These are phyloP conservation scores for Drosophila fuyamai DNA, from an alignment of 1,140 invertebrate genomes.

Conservation along the genomic window DNA sequence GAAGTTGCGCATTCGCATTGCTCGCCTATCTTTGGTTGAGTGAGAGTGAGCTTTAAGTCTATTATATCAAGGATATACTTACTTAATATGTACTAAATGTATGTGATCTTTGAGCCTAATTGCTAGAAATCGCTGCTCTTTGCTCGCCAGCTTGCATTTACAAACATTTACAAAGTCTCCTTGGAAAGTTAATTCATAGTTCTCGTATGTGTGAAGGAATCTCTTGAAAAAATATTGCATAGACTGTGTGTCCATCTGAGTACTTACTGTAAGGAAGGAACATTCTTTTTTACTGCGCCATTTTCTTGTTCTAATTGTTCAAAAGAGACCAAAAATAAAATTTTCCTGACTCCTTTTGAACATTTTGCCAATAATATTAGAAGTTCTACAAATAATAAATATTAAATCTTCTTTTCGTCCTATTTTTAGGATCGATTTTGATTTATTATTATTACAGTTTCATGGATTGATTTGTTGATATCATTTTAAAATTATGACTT, in stretches of 20 bases:
- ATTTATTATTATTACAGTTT: constrained; percentile 9
- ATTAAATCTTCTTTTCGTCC: neutral
- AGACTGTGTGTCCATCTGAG: constrained; percentile 19
- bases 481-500: too few species aligned
- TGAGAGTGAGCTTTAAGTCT: constrained; percentile 37
- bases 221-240: constrained; percentile 25
- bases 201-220: constrained; percentile 21
- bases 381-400: neutral
- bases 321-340: constrained; percentile 3
- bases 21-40: constrained; percentile 29
- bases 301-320: neutral
- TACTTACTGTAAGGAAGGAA: constrained; percentile 75
- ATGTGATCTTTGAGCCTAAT: constrained; percentile 67
- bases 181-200: constrained; percentile 28
- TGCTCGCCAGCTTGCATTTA: constrained; percentile 35
- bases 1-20: constrained; percentile 43
- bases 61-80: constrained; percentile 57
- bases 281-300: constrained; percentile 42
- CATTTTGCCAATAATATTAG: neutral
- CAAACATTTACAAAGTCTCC: constrained; percentile 66
- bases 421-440: constrained; percentile 12
- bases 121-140: constrained; percentile 51
- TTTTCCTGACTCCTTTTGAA: neutral
- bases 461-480: neutral
- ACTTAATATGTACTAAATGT: constrained; percentile 27